Percentiles rank a stretch among this genome's conserved stretches.
These are phyloP conservation scores for Pseudorasbora parva DNA, from an alignment of 2,113 vertebrate species.

Conservation along the genomic window DNA sequence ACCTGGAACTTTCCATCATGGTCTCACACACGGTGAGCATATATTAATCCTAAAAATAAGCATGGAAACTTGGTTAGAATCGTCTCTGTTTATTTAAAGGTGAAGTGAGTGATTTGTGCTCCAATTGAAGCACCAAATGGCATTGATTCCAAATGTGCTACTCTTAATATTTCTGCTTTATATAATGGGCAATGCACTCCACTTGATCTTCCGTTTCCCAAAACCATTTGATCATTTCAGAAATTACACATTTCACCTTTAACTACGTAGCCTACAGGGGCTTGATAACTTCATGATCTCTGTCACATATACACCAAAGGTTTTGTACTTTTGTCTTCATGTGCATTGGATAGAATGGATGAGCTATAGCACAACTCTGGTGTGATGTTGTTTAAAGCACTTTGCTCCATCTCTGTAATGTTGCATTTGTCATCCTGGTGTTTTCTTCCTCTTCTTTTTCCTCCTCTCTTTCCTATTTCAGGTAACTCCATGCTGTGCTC, in stretches of 20 bases:
- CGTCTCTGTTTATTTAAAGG: neutral
- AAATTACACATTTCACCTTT: neutral
- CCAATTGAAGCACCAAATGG: neutral
- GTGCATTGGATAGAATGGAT: neutral
- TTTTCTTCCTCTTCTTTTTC: conserved; percentile 31
- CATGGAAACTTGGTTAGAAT: neutral
- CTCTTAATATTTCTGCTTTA: too few species aligned
- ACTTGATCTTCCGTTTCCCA: neutral
- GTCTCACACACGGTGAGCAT: conserved; percentile 83
- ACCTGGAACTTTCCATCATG: conserved; percentile 82
- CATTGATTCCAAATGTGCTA: neutral
- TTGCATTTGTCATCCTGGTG: conserved; percentile 19
- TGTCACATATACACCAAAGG: neutral
- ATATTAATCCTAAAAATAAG: neutral
- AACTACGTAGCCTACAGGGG: neutral
- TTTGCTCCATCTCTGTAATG: conserved; percentile 25
- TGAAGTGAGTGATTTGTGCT: neutral
- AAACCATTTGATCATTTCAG: neutral
- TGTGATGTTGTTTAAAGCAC: conserved; percentile 6
- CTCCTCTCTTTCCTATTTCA: conserved; percentile 25
- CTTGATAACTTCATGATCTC: neutral
- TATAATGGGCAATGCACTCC: neutral
- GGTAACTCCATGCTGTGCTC: conserved; percentile 50
- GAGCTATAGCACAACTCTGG: neutral
- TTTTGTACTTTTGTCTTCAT: neutral